A percentile compares a stretch with the other conserved stretches of the same genome.
phyloP scores from a whole-genome alignment of 2,797 vertebrate genomes.

The Sphenodon punctatus region DNA sequence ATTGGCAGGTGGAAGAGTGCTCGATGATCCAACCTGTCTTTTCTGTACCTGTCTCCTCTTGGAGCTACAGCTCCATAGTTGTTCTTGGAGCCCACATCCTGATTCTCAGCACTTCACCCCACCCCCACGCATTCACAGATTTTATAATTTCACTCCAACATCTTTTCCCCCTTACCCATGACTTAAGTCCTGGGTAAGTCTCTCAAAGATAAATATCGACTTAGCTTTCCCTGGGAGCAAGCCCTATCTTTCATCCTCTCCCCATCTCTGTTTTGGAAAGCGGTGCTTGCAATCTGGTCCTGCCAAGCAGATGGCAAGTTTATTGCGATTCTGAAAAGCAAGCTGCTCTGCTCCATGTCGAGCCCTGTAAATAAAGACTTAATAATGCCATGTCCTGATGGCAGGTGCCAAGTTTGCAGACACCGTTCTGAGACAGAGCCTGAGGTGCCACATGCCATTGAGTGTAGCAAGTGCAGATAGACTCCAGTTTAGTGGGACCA shows the following conservation, averaged over 20 bases:
- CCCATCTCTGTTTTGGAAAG: neutral
- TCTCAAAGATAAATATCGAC: neutral
- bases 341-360: neutral
- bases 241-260: accelerated
- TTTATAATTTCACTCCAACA: neutral
- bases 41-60: constrained; percentile 23
- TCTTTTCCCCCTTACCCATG: neutral
- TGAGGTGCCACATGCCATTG: neutral
- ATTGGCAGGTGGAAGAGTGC: constrained; percentile 14
- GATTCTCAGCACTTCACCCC: neutral
- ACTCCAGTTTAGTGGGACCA: neutral
- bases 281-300: neutral
- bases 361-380: neutral
- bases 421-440: neutral
- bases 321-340: neutral
- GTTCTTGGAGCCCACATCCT: constrained; percentile 10
- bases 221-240: neutral
- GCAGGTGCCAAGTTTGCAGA: neutral
- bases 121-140: neutral
- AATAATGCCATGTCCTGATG: neutral
- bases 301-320: constrained; percentile 2
- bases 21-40: constrained; percentile 3
- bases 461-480: neutral
- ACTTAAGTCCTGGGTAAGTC: accelerated
- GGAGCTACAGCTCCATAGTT: constrained; percentile 36